These are phyloP conservation scores for Hemibagrus guttatus DNA, from an alignment of 2,797 vertebrate species.

Conservation along the genomic window DNA sequence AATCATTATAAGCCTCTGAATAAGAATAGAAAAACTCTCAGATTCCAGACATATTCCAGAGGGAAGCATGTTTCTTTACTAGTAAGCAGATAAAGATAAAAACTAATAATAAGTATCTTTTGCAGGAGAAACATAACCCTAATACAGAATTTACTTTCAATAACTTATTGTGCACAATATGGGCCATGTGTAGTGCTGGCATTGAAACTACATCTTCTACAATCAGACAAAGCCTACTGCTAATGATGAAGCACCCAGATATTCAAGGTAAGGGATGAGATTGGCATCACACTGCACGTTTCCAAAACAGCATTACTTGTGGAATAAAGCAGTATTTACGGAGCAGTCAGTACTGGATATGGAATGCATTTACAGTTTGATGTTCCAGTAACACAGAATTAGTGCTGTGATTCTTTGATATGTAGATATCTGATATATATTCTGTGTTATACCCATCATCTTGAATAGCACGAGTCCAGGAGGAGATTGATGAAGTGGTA, in stretches of 20 bases:
- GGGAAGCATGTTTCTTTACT: background rate
- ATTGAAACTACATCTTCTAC: slow-evolving; percentile 59
- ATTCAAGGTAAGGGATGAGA: slow-evolving; percentile 53
- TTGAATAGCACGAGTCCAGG: slow-evolving; percentile 50
- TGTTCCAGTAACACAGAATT: background rate
- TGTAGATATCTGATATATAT: background rate
- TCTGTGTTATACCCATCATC: background rate
- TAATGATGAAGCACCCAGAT: slow-evolving; percentile 60
- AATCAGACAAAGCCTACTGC: slow-evolving; percentile 47
- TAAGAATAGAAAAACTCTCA: slow-evolving; percentile 1
- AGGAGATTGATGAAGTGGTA: slow-evolving; percentile 61
- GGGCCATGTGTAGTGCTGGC: slow-evolving; percentile 54
- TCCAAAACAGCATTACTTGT: background rate
- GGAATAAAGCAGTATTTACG: background rate
- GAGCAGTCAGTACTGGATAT: background rate
- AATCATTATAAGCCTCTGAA: background rate
- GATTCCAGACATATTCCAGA: background rate
- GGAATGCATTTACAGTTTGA: background rate
- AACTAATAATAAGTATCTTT: background rate
- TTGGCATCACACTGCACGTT: background rate
- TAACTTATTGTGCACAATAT: slow-evolving; percentile 43
- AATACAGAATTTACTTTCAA: slow-evolving; percentile 51
- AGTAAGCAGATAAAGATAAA: background rate
- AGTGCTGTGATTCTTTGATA: background rate
- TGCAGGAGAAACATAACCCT: slow-evolving; percentile 54